These are phyloP conservation scores for Anarsia innoxiella DNA, from an alignment of 2,888 invertebrate genomes.

Conservation along the genomic window DNA sequence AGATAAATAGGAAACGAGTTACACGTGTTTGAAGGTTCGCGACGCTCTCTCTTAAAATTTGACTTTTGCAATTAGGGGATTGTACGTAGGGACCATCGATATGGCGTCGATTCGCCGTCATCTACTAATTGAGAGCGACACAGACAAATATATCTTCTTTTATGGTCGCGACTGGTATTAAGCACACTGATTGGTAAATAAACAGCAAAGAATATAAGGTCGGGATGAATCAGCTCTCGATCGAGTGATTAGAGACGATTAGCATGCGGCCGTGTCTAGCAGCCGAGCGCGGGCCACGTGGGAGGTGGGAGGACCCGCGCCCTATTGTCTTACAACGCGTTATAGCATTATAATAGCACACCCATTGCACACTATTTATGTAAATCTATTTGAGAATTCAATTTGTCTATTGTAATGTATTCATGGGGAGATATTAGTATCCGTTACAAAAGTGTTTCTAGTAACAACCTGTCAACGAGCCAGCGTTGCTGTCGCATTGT, in stretches of 20 bases:
- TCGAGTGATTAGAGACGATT: slow-evolving; percentile 70
- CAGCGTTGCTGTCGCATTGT: slow-evolving; percentile 26
- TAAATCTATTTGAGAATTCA: slow-evolving; percentile 68
- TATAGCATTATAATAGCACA: slow-evolving; percentile 64
- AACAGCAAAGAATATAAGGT: slow-evolving; percentile 57
- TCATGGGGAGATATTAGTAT: slow-evolving; percentile 52
- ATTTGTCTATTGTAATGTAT: slow-evolving; percentile 64
- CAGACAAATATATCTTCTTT: slow-evolving; percentile 71
- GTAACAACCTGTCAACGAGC: slow-evolving; percentile 47
- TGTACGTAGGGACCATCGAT: too few species aligned
- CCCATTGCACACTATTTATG: slow-evolving; percentile 70
- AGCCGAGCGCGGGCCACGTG: slow-evolving; percentile 55
- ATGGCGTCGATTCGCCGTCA: slow-evolving; percentile 62
- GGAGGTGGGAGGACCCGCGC: slow-evolving; percentile 60
- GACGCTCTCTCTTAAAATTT: too few species aligned
- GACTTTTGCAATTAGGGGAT: too few species aligned
- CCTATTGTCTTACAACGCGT: slow-evolving; percentile 69
- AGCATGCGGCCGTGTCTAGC: slow-evolving; percentile 54
- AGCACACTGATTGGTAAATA: slow-evolving; percentile 68
- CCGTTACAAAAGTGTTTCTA: slow-evolving; percentile 40
- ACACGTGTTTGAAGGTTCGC: too few species aligned
- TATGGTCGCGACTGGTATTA: slow-evolving; percentile 60
- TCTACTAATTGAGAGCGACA: slow-evolving; percentile 67
- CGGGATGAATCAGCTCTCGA: slow-evolving; percentile 68
- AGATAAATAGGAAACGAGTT: too few species aligned